Conservation (phyloP, 2,797 vertebrate species). For the Sebastes variabilis region DNA sequence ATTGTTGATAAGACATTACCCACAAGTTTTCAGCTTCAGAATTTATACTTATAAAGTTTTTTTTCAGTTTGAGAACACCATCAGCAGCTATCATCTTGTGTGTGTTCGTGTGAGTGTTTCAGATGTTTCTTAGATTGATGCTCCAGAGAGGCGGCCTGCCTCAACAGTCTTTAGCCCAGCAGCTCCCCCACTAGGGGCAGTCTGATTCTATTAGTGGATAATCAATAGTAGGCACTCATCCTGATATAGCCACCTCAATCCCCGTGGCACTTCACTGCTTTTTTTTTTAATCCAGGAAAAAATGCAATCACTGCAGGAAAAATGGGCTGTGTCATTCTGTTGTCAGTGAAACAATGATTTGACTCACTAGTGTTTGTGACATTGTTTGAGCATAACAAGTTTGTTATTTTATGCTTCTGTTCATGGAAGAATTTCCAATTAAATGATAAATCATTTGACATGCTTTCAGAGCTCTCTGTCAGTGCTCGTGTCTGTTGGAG, state of each 20-base stretch:
- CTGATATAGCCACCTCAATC: background rate
- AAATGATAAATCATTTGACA: background rate
- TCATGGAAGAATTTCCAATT: constrained; percentile 1
- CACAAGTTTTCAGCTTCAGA: background rate
- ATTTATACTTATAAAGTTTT: background rate
- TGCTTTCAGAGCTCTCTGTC: background rate
- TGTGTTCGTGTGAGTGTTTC: background rate
- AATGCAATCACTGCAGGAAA: background rate
- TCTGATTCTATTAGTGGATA: constrained; percentile 20
- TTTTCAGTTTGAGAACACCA: background rate
- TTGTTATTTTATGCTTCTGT: constrained; percentile 2
- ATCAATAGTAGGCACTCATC: constrained; percentile 23
- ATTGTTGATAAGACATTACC: background rate
- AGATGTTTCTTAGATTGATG: constrained; percentile 19
- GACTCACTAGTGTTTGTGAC: background rate
- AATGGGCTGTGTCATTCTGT: background rate
- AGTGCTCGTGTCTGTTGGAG: background rate
- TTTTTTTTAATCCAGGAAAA: constrained; percentile 13
- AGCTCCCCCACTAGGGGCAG: background rate
- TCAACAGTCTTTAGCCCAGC: background rate
- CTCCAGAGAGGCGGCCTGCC: background rate
- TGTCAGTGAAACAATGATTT: background rate
- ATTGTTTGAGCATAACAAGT: background rate
- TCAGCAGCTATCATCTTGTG: background rate
- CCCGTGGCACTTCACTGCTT: background rate